A percentile compares a stretch with the other conserved stretches of the same genome.
These are phyloP conservation scores for Zelostemma sp. DNA, from an alignment of 1,140 invertebrate species.

Conservation along the genomic window DNA sequence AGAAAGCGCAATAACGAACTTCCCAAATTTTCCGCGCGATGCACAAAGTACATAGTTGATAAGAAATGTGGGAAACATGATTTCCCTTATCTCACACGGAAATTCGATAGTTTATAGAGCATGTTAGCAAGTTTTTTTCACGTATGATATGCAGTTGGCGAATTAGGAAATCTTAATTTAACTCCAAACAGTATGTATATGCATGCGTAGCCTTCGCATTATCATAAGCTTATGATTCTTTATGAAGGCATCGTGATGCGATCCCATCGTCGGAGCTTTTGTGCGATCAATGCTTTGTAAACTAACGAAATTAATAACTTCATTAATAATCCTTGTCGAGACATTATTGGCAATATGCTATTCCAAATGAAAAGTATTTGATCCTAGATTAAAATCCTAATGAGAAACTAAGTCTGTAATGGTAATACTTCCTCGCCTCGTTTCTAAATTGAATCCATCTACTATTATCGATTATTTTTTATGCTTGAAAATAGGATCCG, in stretches of 20 bases:
- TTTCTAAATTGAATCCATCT: no score
- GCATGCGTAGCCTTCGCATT: constrained; percentile 11
- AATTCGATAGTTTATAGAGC: not conserved
- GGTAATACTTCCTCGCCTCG: not conserved
- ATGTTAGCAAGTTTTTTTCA: constrained; percentile 4
- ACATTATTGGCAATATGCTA: constrained; percentile 10
- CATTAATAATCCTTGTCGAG: constrained; percentile 13
- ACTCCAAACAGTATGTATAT: constrained; percentile 2
- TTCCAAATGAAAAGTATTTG: not conserved
- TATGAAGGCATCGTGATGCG: constrained; percentile 14
- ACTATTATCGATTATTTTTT: no score
- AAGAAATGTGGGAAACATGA: not conserved
- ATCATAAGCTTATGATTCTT: constrained; percentile 12
- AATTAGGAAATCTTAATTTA: constrained; percentile 12
- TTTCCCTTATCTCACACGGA: not conserved
- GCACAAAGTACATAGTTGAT: no score
- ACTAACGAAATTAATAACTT: constrained; percentile 10
- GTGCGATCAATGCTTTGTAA: constrained; percentile 10
- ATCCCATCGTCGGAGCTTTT: constrained; percentile 11
- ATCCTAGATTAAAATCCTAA: not conserved
- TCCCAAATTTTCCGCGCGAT: no score
- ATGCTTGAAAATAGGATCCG: no score
- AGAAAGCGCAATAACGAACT: no score
- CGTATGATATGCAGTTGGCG: not conserved
- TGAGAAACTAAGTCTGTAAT: constrained; percentile 2